Base-by-base conservation (phyloP, 2,888 invertebrate genomes). In the Eupithecia insigniata region DNA sequence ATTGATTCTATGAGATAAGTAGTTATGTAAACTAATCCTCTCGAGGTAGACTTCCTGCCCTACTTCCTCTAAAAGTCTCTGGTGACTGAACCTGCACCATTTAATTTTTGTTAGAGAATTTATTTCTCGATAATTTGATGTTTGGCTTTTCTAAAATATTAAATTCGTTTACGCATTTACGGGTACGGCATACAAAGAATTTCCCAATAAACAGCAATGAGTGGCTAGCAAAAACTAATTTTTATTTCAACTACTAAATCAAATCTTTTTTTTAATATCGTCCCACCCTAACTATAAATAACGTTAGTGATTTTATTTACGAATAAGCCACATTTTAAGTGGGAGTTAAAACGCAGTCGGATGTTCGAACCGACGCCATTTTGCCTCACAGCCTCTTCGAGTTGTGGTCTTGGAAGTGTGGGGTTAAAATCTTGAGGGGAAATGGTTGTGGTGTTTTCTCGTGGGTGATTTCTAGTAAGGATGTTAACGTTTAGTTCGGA, bases 261-360 rank as follows among this genome's bases (percentile, higher is more conserved):
- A 67, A 62, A 18, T 58, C 58, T 58, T 69, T 58, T 73, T 69
- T 66, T 62, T 66, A 26, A 62, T 55, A 28, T 46, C 32, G 32
- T 43, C 30, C 12, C 46, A 69, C 61, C 60, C 73, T 46, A 46
- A 61, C 68, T 66, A 70, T 68, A 68, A 89, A 88, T 89, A 86
- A 87, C 82, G 82, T 73, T 80, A 73, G 85, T 85, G 86, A 87
- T 87, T 84, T 86, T 86, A 83, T 82, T 87, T 85, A 87, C 87
- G 88, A 88, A 89, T 87, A 90, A 86, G 86, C 87, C 85, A 78
- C 84, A 76, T 76, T 84, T 78, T 88, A 89, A 89, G 86, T 86
- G 86, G 86, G 87, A 85, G 82, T 86, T 64, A 85, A 87, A 88
- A 85, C 85, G 84, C 83, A 84, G 82, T 84, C 84, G 85, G 87